phyloP scores from a whole-genome alignment of 2,888 invertebrate species.

The Uloborus plumipes region DNA sequence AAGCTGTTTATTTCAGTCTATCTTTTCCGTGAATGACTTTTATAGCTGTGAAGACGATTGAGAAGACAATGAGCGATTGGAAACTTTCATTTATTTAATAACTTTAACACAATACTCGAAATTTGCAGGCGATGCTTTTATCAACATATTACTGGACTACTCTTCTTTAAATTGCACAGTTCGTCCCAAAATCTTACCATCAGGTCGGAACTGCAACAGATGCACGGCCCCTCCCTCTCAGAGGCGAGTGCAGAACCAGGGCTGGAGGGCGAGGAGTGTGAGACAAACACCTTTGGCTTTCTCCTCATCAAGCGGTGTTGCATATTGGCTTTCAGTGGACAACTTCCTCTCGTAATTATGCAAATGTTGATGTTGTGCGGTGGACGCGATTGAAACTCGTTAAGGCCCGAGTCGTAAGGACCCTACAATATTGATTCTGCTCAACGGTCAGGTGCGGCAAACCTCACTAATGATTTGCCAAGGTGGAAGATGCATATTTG shows the following conservation, averaged over 20 bases:
- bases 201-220: background rate
- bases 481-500: constrained; percentile 27
- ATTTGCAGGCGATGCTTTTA: no score
- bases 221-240: constrained; percentile 19
- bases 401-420: constrained; percentile 23
- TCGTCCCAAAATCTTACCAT: background rate
- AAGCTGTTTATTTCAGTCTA: no score
- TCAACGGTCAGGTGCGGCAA: constrained; percentile 52
- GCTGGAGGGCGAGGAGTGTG: background rate
- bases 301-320: constrained; percentile 42
- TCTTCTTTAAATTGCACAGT: no score
- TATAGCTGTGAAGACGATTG: no score
- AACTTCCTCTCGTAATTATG: constrained; percentile 61
- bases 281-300: constrained; percentile 57
- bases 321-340: constrained; percentile 62
- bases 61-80: no score
- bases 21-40: no score
- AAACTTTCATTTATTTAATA: no score
- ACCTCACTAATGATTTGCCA: constrained; percentile 57
- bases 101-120: no score
- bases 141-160: no score
- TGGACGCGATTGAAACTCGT: constrained; percentile 53
- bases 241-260: background rate
- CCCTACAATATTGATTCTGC: constrained; percentile 49
- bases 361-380: constrained; percentile 64